Evolutionary conservation across 2,888 invertebrate species (phyloP).

Genomic region (Chouioia cunea): DNA sequence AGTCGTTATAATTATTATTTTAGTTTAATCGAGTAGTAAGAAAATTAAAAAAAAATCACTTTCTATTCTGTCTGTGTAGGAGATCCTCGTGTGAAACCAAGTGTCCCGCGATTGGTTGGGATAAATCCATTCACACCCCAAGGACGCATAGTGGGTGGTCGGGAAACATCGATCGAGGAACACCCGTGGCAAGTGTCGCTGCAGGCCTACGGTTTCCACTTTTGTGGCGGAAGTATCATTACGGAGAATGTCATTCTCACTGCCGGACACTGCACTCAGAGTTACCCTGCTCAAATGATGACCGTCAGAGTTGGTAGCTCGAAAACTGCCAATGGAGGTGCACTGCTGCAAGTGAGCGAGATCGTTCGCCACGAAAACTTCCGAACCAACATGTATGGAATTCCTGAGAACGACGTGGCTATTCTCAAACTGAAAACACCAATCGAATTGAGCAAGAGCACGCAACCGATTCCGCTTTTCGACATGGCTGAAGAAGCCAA

Average conservation of each 20-base stretch:
- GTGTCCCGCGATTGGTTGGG: neutral
- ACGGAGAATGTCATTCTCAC: constrained; percentile 71
- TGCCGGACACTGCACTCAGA: constrained; percentile 73
- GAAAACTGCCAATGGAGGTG: constrained; percentile 69
- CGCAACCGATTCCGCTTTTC: constrained; percentile 69
- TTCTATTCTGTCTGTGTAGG: constrained; percentile 18
- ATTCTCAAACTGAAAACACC: constrained; percentile 70
- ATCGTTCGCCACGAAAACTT: constrained; percentile 72
- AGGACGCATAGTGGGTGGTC: constrained; percentile 70
- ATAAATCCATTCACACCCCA: constrained; percentile 49
- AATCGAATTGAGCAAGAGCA: constrained; percentile 68
- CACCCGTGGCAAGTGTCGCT: constrained; percentile 71
- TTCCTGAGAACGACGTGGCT: constrained; percentile 73
- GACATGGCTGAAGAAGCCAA: constrained; percentile 56
- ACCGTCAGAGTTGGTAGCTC: constrained; percentile 69
- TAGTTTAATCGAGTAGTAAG: neutral
- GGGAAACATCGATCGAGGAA: constrained; percentile 68
- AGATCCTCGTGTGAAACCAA: neutral
- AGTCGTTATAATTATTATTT: neutral
- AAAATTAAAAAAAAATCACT: neutral
- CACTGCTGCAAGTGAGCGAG: constrained; percentile 67
- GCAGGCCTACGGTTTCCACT: constrained; percentile 67
- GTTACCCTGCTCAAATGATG: constrained; percentile 50
- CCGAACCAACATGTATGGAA: constrained; percentile 61
- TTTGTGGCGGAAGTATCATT: constrained; percentile 73